phyloP scores from a whole-genome alignment of 2,113 vertebrate genomes.

The Leucopsar rothschildi region DNA sequence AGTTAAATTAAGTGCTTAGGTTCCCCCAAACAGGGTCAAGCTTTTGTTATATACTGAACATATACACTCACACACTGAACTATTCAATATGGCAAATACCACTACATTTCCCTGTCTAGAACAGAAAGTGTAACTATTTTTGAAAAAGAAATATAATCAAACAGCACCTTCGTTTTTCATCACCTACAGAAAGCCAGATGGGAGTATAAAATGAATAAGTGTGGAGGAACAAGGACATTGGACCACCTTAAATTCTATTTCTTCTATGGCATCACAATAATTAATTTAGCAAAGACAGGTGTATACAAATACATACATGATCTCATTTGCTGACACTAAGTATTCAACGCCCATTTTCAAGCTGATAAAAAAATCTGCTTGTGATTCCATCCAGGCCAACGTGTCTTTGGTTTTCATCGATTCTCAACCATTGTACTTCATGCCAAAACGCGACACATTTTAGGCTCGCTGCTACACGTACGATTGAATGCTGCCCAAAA shows the following conservation, averaged over 20 bases:
- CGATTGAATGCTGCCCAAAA: fast-evolving
- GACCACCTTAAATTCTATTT: not conserved
- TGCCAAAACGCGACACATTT: not conserved
- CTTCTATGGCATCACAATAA: not conserved
- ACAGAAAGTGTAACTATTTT: not conserved
- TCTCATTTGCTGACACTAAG: not conserved
- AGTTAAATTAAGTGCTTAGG: not conserved
- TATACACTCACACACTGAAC: not conserved
- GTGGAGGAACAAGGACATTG: fast-evolving
- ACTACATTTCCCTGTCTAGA: not conserved
- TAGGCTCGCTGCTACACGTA: too few relatives aligned
- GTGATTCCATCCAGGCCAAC: not conserved
- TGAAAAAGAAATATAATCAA: not conserved
- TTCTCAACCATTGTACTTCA: fast-evolving
- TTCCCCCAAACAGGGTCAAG: not conserved
- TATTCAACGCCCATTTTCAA: not conserved
- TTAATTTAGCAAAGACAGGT: not conserved
- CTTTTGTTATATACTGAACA: not conserved
- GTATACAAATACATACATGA: not conserved
- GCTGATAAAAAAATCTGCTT: not conserved
- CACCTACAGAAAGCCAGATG: not conserved
- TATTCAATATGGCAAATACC: not conserved
- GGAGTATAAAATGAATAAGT: not conserved
- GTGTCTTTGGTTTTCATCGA: not conserved
- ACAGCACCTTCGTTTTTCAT: not conserved